Evolutionary conservation across 2,797 vertebrate species (phyloP), one percentile per base, ranked within the genome.

Genomic region (Bryconaethiops microstoma): DNA sequence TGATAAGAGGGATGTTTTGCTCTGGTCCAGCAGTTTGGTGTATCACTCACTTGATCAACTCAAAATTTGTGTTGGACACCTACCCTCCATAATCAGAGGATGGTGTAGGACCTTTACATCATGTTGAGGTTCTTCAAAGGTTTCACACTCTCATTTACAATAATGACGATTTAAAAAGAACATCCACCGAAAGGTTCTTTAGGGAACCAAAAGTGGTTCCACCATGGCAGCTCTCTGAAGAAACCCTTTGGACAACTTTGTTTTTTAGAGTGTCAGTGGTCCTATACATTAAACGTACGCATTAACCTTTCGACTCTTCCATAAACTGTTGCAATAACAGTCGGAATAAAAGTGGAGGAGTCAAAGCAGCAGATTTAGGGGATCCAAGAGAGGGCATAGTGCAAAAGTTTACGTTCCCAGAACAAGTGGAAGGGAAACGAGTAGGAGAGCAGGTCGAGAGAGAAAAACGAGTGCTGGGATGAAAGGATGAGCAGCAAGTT

Each of bases 351-450:
- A 71, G 57, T 92, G 87, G 94, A 93, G 91, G 91, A 92, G 90
- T 93, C 92, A 93, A 90, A 90, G 88, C 87, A 86, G 88, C 86
- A 80, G 91, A 91, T 92, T 88, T 87, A 88, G 74, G 86, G 87
- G 87, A 91, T 93, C 92, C 88, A 90, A 90, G 80, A 63, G 88
- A 90, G 91, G 90, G 89, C 90, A 90, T 85, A 84, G 94, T 93
- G 94, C 93, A 94, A 95, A 94, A 95, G 94, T 94, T 95, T 93
- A 94, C 84, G 92, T 94, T 95, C 94, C 93, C 93, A 94, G 92
- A 93, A 93, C 92, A 75, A 77, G 76, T 45, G 69, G 60, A 62
- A 79, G 83, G 74, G 75, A 74, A 64, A 80, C 78, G 76, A 83
- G 78, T 67, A 70, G 45, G 45, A 70, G 45, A 70, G 42, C 42